Conservation (phyloP, 2,888 invertebrate genomes). For the Acronicta leporina region DNA sequence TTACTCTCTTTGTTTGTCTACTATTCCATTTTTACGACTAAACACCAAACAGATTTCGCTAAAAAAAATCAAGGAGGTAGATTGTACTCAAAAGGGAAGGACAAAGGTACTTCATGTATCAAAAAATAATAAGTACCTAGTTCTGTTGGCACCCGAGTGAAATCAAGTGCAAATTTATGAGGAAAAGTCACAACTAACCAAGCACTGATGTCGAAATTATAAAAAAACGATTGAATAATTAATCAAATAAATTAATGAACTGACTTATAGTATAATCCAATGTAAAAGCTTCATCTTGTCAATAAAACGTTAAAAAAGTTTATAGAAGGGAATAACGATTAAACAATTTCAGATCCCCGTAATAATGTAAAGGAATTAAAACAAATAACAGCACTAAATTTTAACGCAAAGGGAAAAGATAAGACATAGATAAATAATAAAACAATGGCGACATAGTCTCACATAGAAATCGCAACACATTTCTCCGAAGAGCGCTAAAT, state of each 20-base stretch:
- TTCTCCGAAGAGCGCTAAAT: conserved; percentile 43
- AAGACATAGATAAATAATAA: conserved; percentile 21
- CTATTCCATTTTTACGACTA: too few species aligned
- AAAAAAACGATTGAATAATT: conserved; percentile 11
- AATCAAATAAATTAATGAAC: conserved; percentile 11
- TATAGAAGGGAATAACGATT: too few species aligned
- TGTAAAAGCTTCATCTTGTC: not conserved
- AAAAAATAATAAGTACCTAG: too few species aligned
- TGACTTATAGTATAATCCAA: not conserved
- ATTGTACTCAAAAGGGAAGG: too few species aligned
- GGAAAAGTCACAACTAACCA: not conserved
- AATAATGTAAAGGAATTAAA: not conserved
- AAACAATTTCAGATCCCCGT: not conserved
- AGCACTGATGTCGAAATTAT: conserved; percentile 18
- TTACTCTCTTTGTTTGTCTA: too few species aligned
- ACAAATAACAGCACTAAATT: not conserved
- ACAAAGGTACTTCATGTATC: too few species aligned
- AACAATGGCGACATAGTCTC: conserved; percentile 24
- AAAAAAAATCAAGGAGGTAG: too few species aligned
- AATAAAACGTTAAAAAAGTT: not conserved
- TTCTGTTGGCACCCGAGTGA: too few species aligned
- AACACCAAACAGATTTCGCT: too few species aligned
- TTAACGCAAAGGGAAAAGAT: conserved; percentile 9
- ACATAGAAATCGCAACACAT: conserved; percentile 21
- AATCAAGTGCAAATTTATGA: too few species aligned